These are phyloP conservation scores for Cirrhinus mrigala DNA, from an alignment of 2,797 vertebrate species.

Conservation along the genomic window DNA sequence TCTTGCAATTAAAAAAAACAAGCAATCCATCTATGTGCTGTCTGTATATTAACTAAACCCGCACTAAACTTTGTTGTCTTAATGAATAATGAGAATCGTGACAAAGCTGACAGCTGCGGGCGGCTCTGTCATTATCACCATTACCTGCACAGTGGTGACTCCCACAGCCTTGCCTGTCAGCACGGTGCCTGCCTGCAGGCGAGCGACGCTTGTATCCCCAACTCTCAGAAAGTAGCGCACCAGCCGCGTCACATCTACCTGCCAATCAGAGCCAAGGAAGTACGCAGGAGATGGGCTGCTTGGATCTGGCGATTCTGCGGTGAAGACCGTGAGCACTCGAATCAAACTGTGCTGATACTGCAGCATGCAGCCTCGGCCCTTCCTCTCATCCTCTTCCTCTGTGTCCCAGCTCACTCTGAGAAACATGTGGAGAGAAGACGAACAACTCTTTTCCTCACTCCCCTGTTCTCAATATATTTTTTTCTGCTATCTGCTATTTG, in stretches of 20 bases:
- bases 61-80: conserved; percentile 1
- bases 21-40: not conserved
- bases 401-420: conserved; percentile 87
- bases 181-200: conserved; percentile 80
- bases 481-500: conserved; percentile 33
- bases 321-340: conserved; percentile 83
- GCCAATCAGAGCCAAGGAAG: conserved; percentile 91
- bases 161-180: conserved; percentile 88
- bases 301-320: conserved; percentile 66
- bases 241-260: conserved; percentile 90
- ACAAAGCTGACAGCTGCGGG: not conserved
- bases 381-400: conserved; percentile 92
- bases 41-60: conserved; percentile 4
- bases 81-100: not conserved
- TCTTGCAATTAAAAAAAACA: not conserved
- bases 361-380: conserved; percentile 87
- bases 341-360: conserved; percentile 91
- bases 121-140: not conserved
- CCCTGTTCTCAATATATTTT: not conserved
- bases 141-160: conserved; percentile 89
- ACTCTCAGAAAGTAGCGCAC: conserved; percentile 86
- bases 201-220: conserved; percentile 83
- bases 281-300: conserved; percentile 74
- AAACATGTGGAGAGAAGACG: conserved; percentile 31
- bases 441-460: conserved; percentile 1